phyloP scores from a whole-genome alignment of 2,113 vertebrate genomes.

The Epinephelus cyanopodus region DNA sequence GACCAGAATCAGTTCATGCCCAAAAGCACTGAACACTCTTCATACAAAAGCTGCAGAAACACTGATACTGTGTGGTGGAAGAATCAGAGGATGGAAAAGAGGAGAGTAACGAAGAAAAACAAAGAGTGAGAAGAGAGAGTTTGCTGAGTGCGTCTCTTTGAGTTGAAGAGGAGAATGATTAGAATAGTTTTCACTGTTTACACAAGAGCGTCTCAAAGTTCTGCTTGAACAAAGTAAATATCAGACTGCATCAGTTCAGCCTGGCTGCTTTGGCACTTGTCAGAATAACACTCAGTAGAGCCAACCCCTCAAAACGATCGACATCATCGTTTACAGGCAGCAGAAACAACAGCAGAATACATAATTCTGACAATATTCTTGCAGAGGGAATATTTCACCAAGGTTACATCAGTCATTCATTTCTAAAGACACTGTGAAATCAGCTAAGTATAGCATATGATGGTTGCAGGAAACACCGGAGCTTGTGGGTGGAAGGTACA shows the following conservation, averaged over 20 bases:
- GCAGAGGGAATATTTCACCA: not conserved
- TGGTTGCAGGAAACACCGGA: not conserved
- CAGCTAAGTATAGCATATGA: not conserved
- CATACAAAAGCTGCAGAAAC: not conserved
- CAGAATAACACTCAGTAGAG: too few species aligned
- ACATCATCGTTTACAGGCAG: not conserved
- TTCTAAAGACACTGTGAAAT: not conserved
- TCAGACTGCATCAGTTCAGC: not conserved
- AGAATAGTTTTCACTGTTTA: not conserved
- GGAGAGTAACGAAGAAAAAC: not conserved
- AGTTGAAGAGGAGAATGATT: not conserved
- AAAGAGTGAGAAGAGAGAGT: too few species aligned
- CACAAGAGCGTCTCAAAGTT: not conserved
- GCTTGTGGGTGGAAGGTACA: not conserved
- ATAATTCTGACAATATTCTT: not conserved
- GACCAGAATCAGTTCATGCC: conserved; percentile 38
- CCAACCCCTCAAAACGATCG: not conserved
- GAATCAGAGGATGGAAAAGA: too few species aligned
- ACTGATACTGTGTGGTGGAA: not conserved
- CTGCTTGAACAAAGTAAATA: not conserved
- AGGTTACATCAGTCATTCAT: not conserved
- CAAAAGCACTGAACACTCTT: not conserved
- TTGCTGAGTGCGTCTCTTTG: not conserved
- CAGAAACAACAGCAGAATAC: not conserved
- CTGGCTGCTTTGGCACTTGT: not conserved